Evolutionary conservation across 53 echinoderm and acorn worm genomes (phyloP).

Genomic region (Echinarachnius parma): DNA sequence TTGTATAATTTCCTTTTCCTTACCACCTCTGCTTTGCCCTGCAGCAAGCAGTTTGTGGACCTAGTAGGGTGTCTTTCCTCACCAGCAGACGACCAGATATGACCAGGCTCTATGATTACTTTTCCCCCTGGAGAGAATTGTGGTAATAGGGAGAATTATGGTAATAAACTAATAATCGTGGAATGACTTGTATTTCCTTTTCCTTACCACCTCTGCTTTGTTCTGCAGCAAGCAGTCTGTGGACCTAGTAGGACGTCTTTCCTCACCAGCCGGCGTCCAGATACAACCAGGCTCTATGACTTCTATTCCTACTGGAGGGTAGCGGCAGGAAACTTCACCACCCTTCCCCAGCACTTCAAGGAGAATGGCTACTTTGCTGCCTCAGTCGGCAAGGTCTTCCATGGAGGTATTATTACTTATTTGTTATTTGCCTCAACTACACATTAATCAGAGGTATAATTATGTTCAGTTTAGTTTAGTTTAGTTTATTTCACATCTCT

Average conservation of each 20-base stretch:
- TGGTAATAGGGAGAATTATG: too few relatives aligned
- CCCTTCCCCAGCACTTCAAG: constrained; percentile 87
- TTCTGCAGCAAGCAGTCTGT: constrained; percentile 94
- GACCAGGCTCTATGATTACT: constrained; percentile 72
- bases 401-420: constrained; percentile 81
- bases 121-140: constrained; percentile 78
- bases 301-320: constrained; percentile 73
- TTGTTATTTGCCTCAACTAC: too few relatives aligned
- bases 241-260: constrained; percentile 88
- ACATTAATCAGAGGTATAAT: too few relatives aligned
- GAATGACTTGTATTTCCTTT: too few relatives aligned
- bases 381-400: constrained; percentile 81
- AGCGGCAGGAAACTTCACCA: constrained; percentile 85
- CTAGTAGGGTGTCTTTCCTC: constrained; percentile 67
- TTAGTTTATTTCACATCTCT: too few relatives aligned
- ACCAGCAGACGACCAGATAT: constrained; percentile 77
- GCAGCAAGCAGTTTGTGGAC: constrained; percentile 79
- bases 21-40: not conserved
- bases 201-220: too few relatives aligned
- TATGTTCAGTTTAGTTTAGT: too few relatives aligned
- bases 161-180: too few relatives aligned
- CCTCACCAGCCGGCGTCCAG: constrained; percentile 86
- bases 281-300: constrained; percentile 88
- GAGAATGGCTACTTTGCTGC: constrained; percentile 93
- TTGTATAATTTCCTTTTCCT: too few relatives aligned